phyloP scores from a whole-genome alignment of 2,888 invertebrate species.

The Sarcophaga rosellei region DNA sequence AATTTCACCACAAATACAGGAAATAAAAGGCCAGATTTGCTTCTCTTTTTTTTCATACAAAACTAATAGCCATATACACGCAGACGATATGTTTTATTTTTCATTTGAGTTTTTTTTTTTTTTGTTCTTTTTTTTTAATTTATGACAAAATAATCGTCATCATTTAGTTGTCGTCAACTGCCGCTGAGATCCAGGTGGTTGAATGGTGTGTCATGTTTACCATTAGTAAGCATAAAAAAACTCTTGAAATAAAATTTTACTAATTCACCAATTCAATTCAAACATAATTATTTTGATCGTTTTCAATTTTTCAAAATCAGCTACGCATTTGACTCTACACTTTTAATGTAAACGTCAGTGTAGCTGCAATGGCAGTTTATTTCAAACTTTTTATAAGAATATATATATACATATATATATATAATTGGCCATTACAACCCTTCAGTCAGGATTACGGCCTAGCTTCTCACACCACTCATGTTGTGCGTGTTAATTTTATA shows the following conservation, averaged over 20 bases:
- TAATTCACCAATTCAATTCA: slow-evolving; percentile 10
- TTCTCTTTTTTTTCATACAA: slow-evolving; percentile 22
- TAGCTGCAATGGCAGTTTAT: too few species aligned
- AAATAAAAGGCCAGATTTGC: slow-evolving; percentile 33
- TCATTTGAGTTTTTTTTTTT: slow-evolving; percentile 11
- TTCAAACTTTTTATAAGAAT: too few species aligned
- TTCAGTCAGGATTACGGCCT: too few species aligned
- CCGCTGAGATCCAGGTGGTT: slow-evolving; percentile 31
- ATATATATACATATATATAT: too few species aligned
- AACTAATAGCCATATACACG: slow-evolving; percentile 53
- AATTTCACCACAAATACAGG: slow-evolving; percentile 45
- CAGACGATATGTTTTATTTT: slow-evolving; percentile 41
- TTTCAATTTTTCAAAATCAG: neutral
- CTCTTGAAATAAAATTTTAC: neutral
- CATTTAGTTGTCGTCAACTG: slow-evolving; percentile 53
- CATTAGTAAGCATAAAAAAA: neutral
- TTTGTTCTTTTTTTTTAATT: slow-evolving; percentile 21
- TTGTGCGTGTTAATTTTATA: too few species aligned
- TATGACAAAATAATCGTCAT: slow-evolving; percentile 62
- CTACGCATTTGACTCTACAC: too few species aligned
- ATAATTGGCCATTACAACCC: too few species aligned
- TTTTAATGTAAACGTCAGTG: too few species aligned
- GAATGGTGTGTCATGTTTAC: slow-evolving; percentile 47
- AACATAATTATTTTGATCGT: slow-evolving; percentile 20
- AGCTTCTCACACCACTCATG: too few species aligned